Conservation (phyloP, 2,888 invertebrate species). For the Chelonus formosanus region DNA sequence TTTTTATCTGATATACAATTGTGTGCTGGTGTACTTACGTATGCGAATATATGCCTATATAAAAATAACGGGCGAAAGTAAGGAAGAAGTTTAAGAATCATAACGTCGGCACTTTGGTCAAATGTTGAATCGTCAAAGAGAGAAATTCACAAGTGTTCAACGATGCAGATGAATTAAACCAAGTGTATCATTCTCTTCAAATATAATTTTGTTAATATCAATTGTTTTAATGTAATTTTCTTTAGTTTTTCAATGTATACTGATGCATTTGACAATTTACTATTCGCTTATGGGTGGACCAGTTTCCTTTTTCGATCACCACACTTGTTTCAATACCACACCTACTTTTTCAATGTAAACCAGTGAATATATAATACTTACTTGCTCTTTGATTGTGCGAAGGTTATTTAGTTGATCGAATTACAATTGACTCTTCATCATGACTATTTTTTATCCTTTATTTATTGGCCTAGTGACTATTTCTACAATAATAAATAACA, state of each 20-base stretch:
- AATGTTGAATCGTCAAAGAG: slow-evolving; percentile 3
- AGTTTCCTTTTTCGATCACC: slow-evolving; percentile 6
- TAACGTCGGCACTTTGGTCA: slow-evolving; percentile 1
- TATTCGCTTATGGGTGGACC: slow-evolving; percentile 4
- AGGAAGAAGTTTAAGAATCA: slow-evolving; percentile 11
- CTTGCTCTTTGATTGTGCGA: not conserved
- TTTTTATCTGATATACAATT: slow-evolving; percentile 9
- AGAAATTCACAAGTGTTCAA: slow-evolving; percentile 8
- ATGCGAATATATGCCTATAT: slow-evolving; percentile 1
- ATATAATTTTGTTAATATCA: not conserved
- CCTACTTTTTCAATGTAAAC: slow-evolving; percentile 13
- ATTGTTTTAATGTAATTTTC: not conserved
- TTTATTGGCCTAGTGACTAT: too few relatives aligned
- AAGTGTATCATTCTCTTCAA: not conserved
- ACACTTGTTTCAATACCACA: not conserved
- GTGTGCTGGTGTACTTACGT: slow-evolving; percentile 8
- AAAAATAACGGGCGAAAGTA: slow-evolving; percentile 8
- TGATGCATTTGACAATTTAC: not conserved
- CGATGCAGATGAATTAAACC: slow-evolving; percentile 5
- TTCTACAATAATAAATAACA: too few relatives aligned
- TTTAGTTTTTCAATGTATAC: not conserved
- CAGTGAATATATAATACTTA: slow-evolving; percentile 3
- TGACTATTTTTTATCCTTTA: too few relatives aligned
- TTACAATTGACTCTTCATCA: too few relatives aligned
- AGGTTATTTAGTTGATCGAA: too few relatives aligned